phyloP scores from a whole-genome alignment of 2,113 vertebrate genomes.

The Irena cyanogastra region DNA sequence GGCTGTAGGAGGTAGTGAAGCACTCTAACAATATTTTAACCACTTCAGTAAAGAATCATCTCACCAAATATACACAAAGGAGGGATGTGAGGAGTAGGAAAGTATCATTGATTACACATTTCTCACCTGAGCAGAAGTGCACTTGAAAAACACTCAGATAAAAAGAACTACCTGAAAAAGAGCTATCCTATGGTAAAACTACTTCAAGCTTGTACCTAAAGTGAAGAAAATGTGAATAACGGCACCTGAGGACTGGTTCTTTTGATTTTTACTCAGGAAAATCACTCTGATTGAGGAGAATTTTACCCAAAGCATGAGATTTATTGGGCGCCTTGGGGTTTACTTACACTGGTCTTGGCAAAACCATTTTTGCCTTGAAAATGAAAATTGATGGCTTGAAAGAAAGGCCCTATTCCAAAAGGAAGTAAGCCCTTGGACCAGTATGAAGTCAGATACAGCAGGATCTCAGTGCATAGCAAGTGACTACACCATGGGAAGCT shows the following conservation, averaged over 20 bases:
- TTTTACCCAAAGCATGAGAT: not conserved
- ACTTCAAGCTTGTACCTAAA: not conserved
- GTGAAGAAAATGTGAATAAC: not conserved
- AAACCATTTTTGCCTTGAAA: not conserved
- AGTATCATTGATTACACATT: not conserved
- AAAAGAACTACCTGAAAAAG: slow-evolving; percentile 9
- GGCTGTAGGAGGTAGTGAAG: not conserved
- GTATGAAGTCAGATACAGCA: not conserved
- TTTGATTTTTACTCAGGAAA: not conserved
- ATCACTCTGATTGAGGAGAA: not conserved
- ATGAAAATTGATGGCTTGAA: not conserved
- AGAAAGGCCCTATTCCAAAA: not conserved
- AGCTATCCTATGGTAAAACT: not conserved
- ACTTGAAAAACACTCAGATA: not conserved
- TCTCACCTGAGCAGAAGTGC: not conserved
- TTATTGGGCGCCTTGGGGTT: not conserved
- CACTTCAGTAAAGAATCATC: not conserved
- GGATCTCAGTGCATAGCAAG: not conserved
- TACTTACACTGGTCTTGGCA: not conserved
- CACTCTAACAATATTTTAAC: not conserved
- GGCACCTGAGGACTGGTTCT: not conserved
- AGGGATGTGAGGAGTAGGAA: not conserved
- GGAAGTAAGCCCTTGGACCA: not conserved
- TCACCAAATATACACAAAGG: not conserved
- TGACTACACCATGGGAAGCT: not conserved